Conservation (phyloP, 2,113 vertebrate species). For the Mormyrus iriodes region DNA sequence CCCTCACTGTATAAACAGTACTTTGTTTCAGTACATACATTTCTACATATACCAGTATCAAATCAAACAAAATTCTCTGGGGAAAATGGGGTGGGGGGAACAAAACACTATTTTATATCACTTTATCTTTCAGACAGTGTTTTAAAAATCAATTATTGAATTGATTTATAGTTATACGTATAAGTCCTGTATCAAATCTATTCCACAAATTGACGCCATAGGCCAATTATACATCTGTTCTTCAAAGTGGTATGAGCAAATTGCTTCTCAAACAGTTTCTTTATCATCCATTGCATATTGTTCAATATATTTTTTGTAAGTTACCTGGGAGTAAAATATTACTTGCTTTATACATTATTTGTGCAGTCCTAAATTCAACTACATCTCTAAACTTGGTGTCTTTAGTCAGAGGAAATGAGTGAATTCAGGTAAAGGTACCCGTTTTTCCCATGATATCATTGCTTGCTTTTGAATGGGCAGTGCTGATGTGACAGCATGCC, state of each 20-base stretch:
- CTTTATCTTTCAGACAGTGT: too few species aligned
- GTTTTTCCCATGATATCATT: slow-evolving; percentile 4
- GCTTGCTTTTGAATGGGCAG: neutral
- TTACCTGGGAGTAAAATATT: neutral
- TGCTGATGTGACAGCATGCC: slow-evolving; percentile 29
- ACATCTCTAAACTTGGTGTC: neutral
- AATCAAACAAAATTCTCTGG: neutral
- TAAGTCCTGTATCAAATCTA: neutral
- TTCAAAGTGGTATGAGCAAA: neutral
- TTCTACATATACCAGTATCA: neutral
- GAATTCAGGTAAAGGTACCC: neutral
- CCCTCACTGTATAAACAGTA: too few species aligned
- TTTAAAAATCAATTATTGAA: neutral
- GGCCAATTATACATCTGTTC: neutral
- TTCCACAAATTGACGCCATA: neutral
- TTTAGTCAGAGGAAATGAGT: neutral
- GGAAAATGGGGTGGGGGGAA: too few species aligned
- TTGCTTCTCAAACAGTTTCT: neutral
- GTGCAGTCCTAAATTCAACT: neutral
- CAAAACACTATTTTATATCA: too few species aligned
- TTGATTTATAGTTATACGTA: neutral
- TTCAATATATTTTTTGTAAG: neutral
- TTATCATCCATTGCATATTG: neutral
- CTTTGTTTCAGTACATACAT: too few species aligned
- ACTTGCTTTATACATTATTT: neutral